Evolutionary conservation across 1,140 invertebrate species (phyloP).

Genomic region (Calosoma granatense): DNA sequence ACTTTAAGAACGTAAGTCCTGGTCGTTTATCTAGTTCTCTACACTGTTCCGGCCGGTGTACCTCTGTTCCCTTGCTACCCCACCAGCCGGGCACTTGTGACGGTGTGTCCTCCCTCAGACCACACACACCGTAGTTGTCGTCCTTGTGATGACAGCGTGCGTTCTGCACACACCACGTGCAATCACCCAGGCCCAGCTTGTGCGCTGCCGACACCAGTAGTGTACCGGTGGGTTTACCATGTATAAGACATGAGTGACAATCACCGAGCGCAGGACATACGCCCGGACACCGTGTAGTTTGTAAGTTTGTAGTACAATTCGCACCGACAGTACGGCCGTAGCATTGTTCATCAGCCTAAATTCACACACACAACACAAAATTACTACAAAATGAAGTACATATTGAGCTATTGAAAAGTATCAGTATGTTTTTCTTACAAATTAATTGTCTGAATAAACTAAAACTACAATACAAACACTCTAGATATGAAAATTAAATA

Average conservation of each 20-base stretch:
- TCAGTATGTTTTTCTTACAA: slow-evolving; percentile 6
- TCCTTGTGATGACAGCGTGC: slow-evolving; percentile 79
- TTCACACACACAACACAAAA: no score
- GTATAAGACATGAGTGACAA: slow-evolving; percentile 80
- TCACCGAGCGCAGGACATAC: slow-evolving; percentile 77
- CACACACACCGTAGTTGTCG: slow-evolving; percentile 74
- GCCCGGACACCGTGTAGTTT: slow-evolving; percentile 76
- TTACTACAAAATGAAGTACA: no score
- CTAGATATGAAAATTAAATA: no score
- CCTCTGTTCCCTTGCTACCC: slow-evolving; percentile 72
- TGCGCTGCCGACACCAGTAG: slow-evolving; percentile 40
- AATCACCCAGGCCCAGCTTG: slow-evolving; percentile 65
- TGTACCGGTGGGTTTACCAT: slow-evolving; percentile 40
- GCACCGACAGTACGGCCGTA: slow-evolving; percentile 74
- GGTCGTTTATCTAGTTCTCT: slow-evolving; percentile 68
- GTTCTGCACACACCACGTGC: slow-evolving; percentile 89
- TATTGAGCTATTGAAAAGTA: slow-evolving; percentile 8
- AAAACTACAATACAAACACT: no score
- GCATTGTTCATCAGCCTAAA: slow-evolving; percentile 54
- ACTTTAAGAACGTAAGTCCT: slow-evolving; percentile 75
- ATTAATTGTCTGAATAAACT: no score
- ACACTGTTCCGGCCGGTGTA: slow-evolving; percentile 66
- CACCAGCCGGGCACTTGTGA: slow-evolving; percentile 79
- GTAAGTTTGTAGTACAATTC: slow-evolving; percentile 76
- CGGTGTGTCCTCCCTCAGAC: slow-evolving; percentile 58